Base-by-base conservation (phyloP, 2,113 vertebrate species). In the Spheniscus mendiculus region DNA sequence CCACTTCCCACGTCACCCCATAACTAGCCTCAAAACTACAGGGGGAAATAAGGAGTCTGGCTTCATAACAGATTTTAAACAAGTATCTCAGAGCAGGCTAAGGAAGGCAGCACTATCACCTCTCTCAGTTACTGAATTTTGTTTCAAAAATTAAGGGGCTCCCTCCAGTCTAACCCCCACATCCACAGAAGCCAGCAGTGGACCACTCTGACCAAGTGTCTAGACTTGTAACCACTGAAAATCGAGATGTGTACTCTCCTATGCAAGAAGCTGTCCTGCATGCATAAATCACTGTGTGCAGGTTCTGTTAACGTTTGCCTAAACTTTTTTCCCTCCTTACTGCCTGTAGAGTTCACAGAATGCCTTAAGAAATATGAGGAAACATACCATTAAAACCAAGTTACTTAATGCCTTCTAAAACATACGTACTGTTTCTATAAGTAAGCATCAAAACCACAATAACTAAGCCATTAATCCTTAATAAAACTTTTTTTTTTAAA, bases 211-310 rank as follows among this genome's bases (percentile, higher is more conserved):
- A 27, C 7, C 32, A 9, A 73, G 49, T 9, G 9, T 49, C 56
- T 55, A 49, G 40, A 21, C 25, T 5, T 23, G 26, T 25, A 59
- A 69, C 10, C 73, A 32, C 19, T 42, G 52, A 26, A 53, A 58
- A n/a, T 0, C 18, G 4, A 79, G 6, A 17, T 12, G 11, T 2
- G 10, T 20, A 3, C 21, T 44, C n/a, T 40, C 27, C 47, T 36
- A 12, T 27, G 13, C 50, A 56, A 40, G 53, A 16, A 59, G 38
- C 34, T 56, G 27, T 38, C 40, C 55, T 49, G 45, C 17, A 12
- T 12, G 15, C 32, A 19, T 25, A 58, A 18, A 49, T 65, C 78
- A 19, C 58, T 9, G 18, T 30, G 15, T 47, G 65, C 78, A 34
- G 32, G 25, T 52, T 38, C 23, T 13, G 12, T 6, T 70, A n/a